These are phyloP conservation scores for Eudasyphora cyanicolor DNA, from an alignment of 2,888 invertebrate genomes.

Conservation along the genomic window DNA sequence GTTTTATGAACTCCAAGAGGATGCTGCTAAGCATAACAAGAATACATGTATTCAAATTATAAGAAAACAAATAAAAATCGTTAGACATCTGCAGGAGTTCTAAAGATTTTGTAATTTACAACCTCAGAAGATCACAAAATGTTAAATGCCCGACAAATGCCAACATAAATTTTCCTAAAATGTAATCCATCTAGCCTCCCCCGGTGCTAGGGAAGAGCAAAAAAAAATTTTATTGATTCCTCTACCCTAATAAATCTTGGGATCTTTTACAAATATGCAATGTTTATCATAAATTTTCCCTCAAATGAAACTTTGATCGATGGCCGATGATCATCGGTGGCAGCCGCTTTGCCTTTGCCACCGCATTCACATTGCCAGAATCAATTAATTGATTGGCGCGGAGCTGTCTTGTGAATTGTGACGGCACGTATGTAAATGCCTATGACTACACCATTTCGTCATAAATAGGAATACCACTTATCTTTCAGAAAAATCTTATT, in stretches of 20 bases:
- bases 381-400: background rate
- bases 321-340: background rate
- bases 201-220: background rate
- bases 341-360: background rate
- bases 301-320: slow-evolving; percentile 13
- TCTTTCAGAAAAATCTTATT: no score
- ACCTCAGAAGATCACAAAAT: background rate
- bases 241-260: background rate
- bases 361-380: background rate
- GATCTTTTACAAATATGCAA: slow-evolving; percentile 9
- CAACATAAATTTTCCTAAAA: background rate
- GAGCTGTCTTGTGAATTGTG: background rate
- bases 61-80: background rate
- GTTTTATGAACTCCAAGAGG: background rate
- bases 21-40: background rate
- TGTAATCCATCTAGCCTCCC: background rate
- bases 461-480: no score
- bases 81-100: background rate
- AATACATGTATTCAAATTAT: background rate
- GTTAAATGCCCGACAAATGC: background rate
- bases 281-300: slow-evolving; percentile 25
- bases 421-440: background rate
- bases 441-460: background rate
- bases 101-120: background rate
- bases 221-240: background rate